Evolutionary conservation across 2,113 vertebrate species (phyloP).

Genomic region (Myotis davidii): DNA sequence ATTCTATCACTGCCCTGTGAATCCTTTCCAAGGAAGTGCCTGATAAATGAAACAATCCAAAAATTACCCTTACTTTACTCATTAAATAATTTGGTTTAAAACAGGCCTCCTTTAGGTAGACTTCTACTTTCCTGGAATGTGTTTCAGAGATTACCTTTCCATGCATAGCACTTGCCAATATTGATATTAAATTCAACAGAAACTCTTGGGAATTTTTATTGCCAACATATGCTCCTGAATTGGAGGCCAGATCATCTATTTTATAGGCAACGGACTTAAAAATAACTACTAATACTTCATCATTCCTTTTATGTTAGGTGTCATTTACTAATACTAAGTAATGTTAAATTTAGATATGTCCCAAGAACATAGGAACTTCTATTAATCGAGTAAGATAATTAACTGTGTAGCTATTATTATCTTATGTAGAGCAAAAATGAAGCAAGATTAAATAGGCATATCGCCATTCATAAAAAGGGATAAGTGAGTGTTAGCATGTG

Average conservation of each 20-base stretch:
- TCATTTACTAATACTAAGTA: neutral
- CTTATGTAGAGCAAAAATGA: constrained; percentile 20
- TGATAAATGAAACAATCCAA: constrained; percentile 25
- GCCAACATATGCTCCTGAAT: neutral
- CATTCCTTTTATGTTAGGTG: neutral
- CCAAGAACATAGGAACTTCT: constrained; percentile 27
- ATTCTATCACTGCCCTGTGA: neutral
- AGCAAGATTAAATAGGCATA: neutral
- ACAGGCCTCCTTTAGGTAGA: neutral
- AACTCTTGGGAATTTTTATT: constrained; percentile 20
- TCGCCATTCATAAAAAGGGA: neutral
- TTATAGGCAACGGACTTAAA: constrained; percentile 38
- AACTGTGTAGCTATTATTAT: neutral
- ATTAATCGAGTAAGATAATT: constrained; percentile 7
- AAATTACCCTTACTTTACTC: neutral
- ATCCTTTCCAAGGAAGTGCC: neutral
- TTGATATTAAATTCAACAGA: neutral
- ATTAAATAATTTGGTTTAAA: constrained; percentile 40
- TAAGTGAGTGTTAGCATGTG: neutral
- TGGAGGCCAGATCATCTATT: neutral
- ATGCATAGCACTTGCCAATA: neutral
- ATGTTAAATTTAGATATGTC: constrained; percentile 16
- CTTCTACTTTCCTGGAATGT: neutral
- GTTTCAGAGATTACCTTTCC: neutral
- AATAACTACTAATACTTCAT: neutral